Evolutionary conservation across 2,113 vertebrate species (phyloP), one percentile per base, ranked within the genome.

Genomic region (Panthera tigris): DNA sequence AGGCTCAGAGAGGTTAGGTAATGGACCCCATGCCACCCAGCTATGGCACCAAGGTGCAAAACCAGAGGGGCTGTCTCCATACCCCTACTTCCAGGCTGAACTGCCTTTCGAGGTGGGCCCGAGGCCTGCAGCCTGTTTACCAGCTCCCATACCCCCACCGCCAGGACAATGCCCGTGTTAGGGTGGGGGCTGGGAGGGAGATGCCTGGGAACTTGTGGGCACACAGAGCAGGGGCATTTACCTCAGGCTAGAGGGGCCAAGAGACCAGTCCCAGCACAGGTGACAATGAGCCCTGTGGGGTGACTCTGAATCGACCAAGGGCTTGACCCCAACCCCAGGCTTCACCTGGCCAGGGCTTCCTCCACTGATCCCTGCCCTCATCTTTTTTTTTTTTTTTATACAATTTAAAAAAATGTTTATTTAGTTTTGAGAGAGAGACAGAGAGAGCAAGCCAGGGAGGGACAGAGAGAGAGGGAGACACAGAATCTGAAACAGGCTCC

Each of bases 131-230:
- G 31, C 74, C 82, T n/a, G 14, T 41, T n/a, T 61, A 12, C 48
- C 0, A 1, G 57, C 4, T 31, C 41, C 48, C 39, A 19, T 18
- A 11, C 19, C 25, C 29, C 39, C 14, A 16, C 7, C 0, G 0
- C 83, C 9, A 6, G 80, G 61, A 65, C 48, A 7, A 29, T 57
- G 65, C 81, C 10, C 8, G 18, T 12, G 52, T 27, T 74, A 1
- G 2, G 18, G 14, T 31, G 13, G 80, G 31, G 31, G 39, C 27
- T n/a, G 11, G n/a, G 33, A 41, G 16, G 18, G 74, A 82, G 25
- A 31, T 13, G 33, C 39, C 61, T 3, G 0, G 23, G 68, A 69
- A 21, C 71, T 55, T 21, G 4, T 13, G 29, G 57, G 10, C 27
- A 29, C 73, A 8, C n/a, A 50, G 82, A 55, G 45, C 33, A 33